phyloP scores from a whole-genome alignment of 2,113 vertebrate genomes.

The Sylvia atricapilla region DNA sequence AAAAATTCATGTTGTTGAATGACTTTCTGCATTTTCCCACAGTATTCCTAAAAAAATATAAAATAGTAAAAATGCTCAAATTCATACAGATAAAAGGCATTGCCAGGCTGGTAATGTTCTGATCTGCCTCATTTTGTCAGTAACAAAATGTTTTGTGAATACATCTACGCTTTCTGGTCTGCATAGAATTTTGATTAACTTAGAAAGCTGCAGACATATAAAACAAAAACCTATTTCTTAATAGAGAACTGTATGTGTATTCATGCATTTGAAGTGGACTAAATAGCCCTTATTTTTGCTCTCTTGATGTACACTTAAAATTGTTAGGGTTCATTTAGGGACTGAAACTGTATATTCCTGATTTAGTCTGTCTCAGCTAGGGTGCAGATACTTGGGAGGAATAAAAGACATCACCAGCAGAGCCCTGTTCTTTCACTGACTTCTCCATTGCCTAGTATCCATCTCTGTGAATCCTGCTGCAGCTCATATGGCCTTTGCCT shows the following conservation, averaged over 20 bases:
- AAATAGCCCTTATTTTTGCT: background rate
- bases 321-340: background rate
- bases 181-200: background rate
- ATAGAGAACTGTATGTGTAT: background rate
- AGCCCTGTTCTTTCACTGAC: background rate
- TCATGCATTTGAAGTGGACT: background rate
- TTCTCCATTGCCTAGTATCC: background rate
- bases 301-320: background rate
- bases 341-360: background rate
- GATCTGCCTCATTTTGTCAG: background rate
- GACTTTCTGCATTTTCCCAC: background rate
- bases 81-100: background rate
- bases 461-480: background rate
- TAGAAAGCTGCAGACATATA: background rate
- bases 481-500: background rate
- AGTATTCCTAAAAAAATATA: background rate
- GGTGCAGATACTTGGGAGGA: background rate
- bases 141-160: background rate
- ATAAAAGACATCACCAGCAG: background rate
- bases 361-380: background rate
- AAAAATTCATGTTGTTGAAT: background rate
- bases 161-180: background rate
- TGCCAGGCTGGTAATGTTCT: background rate
- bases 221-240: background rate
- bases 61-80: background rate